A percentile compares a stretch with the other conserved stretches of the same genome.
These are phyloP conservation scores for Henicopernis longicauda DNA, from an alignment of 2,113 vertebrate genomes.

Conservation along the genomic window DNA sequence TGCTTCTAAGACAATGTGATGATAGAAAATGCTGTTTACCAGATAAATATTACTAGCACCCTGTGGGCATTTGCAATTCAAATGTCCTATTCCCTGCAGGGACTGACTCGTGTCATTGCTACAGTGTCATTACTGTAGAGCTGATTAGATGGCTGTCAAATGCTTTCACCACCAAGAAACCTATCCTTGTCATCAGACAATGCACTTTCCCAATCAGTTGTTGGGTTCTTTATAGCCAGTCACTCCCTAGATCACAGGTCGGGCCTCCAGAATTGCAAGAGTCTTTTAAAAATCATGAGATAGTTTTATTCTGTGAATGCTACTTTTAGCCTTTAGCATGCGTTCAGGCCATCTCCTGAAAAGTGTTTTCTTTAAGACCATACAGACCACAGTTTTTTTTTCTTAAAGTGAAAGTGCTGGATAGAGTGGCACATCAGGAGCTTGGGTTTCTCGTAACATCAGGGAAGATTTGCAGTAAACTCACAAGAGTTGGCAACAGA, in stretches of 20 bases:
- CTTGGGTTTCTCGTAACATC: not conserved
- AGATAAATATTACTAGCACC: not conserved
- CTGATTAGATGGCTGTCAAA: not conserved
- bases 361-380: not conserved
- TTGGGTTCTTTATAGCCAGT: not conserved
- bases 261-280: not conserved
- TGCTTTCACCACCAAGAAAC: not conserved
- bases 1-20: not conserved
- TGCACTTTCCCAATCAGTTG: not conserved
- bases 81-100: not conserved
- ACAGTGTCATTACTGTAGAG: not conserved
- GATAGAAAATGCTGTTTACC: not conserved
- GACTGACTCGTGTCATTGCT: not conserved
- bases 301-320: not conserved
- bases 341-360: not conserved
- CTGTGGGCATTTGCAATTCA: not conserved
- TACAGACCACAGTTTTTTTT: not conserved
- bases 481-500: not conserved
- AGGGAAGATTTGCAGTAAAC: constrained; percentile 2
- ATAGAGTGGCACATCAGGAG: not conserved
- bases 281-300: not conserved
- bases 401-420: not conserved
- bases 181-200: not conserved
- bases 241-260: not conserved
- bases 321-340: not conserved